Percentiles rank a stretch among this genome's conserved stretches.
These are phyloP conservation scores for Sipunculus nudus DNA, from an alignment of 2,888 invertebrate species.

Conservation along the genomic window DNA sequence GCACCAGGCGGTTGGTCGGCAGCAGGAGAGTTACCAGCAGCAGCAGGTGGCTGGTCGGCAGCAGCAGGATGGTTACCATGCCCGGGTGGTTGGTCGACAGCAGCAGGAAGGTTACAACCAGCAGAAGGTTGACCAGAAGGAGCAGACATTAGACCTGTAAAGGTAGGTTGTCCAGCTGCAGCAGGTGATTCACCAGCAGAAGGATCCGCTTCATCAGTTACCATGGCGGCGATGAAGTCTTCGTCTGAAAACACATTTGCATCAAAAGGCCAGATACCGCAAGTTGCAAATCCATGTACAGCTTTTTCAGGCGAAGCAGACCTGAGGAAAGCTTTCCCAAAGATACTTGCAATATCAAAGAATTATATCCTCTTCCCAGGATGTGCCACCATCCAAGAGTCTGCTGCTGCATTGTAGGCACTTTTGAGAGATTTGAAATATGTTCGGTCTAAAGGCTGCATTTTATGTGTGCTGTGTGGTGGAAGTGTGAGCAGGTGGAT, in stretches of 20 bases:
- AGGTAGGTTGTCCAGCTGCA: no score
- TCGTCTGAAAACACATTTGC: conserved; percentile 27
- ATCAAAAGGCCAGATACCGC: conserved; percentile 34
- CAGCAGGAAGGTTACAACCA: no score
- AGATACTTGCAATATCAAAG: conserved; percentile 33
- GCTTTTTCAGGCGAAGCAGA: conserved; percentile 32
- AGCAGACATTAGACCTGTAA: no score
- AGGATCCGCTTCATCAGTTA: conserved; percentile 21
- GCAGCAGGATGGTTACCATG: no score
- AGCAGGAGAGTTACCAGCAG: no score
- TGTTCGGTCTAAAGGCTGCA: conserved; percentile 46
- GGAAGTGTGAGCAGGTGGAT: conserved; percentile 59
- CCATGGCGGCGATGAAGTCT: conserved; percentile 23
- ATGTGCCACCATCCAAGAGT: conserved; percentile 39
- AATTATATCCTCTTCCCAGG: conserved; percentile 32
- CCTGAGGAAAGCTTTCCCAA: conserved; percentile 35
- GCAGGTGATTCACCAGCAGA: no score
- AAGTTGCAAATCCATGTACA: conserved; percentile 26
- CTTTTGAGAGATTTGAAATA: conserved; percentile 44
- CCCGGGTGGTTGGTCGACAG: no score
- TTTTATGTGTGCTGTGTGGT: conserved; percentile 57
- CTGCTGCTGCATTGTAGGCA: conserved; percentile 31
- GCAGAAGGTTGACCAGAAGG: no score
- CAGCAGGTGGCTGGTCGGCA: no score
- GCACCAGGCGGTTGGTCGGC: no score